Evolutionary conservation across 2,113 vertebrate genomes (phyloP), one percentile per base, ranked within the genome.

Genomic region (Meriones unguiculatus): DNA sequence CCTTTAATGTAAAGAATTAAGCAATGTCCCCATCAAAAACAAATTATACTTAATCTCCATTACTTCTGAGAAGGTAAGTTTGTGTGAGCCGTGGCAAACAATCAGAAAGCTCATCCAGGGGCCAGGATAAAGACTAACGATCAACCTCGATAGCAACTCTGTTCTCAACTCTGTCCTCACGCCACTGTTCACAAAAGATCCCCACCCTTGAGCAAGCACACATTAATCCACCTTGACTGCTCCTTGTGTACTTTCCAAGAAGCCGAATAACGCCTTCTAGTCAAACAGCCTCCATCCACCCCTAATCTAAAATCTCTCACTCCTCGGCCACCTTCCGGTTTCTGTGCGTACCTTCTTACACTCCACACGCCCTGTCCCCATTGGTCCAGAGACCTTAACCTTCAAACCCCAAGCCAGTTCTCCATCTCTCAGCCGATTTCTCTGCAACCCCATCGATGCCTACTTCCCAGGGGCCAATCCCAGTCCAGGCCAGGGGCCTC

Each of bases 281-380:
- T 70, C 70, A 35, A 73, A 81, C 57, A 90, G n/a, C 59, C 50
- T 96, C 64, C 90, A 73, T 11, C 85, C 80, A 92, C 54, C 59
- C 32, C 52, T 91, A 95, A 67, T 76, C 76, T n/a, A 67, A 93
- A 91, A 67, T 69, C 93, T 77, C 52, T 38, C 41, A 18, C 75
- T 52, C 50, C 57, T 32, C 80, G 2, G 87, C 67, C 86, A 94
- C 81, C 95, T 97, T 97, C 88, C 50, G 88, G 81, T 86, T 90
- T 94, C 94, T 81, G 35, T 70, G 73, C 59, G 73, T 41, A 32
- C 62, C 64, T 64, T 84, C 73, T 85, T 64, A 85, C 5, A 81
- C 46, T 86, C 72, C 77, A 41, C 62, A 89, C 11, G 64, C 90
- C 92, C 64, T 85, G 94, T 91, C 73, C 92, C 72, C 67, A 30